Evolutionary conservation across 2,113 vertebrate species (phyloP), one percentile per base, ranked within the genome.

Genomic region (Passer domesticus): DNA sequence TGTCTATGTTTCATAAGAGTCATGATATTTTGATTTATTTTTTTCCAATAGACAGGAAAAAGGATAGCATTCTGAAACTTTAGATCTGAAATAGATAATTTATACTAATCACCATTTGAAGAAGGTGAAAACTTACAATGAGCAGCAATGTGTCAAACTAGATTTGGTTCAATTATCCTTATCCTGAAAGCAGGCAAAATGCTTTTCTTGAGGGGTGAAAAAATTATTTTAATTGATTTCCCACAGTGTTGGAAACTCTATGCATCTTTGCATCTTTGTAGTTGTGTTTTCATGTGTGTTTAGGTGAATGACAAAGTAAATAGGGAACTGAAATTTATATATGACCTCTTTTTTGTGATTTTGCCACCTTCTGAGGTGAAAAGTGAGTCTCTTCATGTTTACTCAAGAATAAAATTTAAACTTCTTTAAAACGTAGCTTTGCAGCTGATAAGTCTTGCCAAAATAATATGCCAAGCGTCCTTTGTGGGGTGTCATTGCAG

Each of bases 191-290:
- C 4, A 58, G 33, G 10, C 0, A 84, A 66, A 87, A 79, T 19
- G 1, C 0, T 33, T 6, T 37, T 39, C 31, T 33, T 8, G 0
- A 5, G 9, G 3, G 7, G 1, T 21, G 7, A 35, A 13, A 79
- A 70, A 68, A 18, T 1, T 39, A 50, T 37, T 81, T 82, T 35
- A 59, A 69, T 30, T 80, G 0, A 21, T 62, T 78, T 44, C 25
- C 7, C 7, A 23, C 27, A 31, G 25, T 50, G 3, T 67, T 60
- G 43, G 35, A 58, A 87, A n/a, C 12, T 59, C 25, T 37, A 37
- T 37, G 35, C 35, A 37, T 37, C 35, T 69, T 87, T 63, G 1
- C 15, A 46, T 35, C 15, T 33, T 50, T 72, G 20, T 55, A 12
- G 5, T 14, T 79, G 10, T 33, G 2, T 17, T 86, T 90, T 2